These are phyloP conservation scores for Trichopoda pennipes DNA, from an alignment of 2,888 invertebrate species.

Conservation along the genomic window DNA sequence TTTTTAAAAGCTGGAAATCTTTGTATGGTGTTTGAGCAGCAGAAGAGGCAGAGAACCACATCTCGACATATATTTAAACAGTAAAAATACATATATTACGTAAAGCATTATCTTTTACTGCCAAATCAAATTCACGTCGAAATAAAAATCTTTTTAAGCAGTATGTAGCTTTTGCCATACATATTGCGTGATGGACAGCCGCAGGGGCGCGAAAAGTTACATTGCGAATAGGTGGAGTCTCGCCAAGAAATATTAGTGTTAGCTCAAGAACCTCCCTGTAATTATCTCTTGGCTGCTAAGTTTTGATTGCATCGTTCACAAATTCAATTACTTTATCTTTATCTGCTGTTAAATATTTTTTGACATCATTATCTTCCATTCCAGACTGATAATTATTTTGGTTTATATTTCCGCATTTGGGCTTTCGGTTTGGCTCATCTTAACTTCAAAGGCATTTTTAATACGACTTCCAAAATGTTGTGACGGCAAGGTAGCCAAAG, in stretches of 20 bases:
- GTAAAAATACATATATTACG: too few relatives aligned
- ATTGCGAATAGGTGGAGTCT: too few relatives aligned
- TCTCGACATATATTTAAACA: too few relatives aligned
- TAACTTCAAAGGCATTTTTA: constrained; percentile 42
- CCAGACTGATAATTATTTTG: too few relatives aligned
- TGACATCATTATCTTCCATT: constrained; percentile 38
- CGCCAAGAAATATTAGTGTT: too few relatives aligned
- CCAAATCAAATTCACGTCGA: too few relatives aligned
- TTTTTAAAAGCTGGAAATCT: too few relatives aligned
- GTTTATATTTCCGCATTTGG: constrained; percentile 42
- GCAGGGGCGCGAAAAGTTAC: constrained; percentile 2
- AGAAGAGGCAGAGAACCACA: too few relatives aligned
- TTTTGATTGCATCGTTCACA: constrained; percentile 18
- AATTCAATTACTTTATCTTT: constrained; percentile 15
- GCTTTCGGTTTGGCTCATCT: constrained; percentile 28
- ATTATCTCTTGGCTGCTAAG: constrained; percentile 1
- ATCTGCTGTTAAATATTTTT: constrained; percentile 18
- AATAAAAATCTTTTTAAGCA: neutral
- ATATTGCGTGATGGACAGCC: constrained; percentile 23
- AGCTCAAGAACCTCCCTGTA: neutral
- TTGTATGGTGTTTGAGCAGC: too few relatives aligned
- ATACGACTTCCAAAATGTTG: constrained; percentile 43
- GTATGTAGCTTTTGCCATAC: constrained; percentile 14
- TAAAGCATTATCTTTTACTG: too few relatives aligned
- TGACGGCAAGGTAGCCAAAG: too few relatives aligned